Conservation (phyloP, 1,140 invertebrate genomes). For the Archivesica marissinica region DNA sequence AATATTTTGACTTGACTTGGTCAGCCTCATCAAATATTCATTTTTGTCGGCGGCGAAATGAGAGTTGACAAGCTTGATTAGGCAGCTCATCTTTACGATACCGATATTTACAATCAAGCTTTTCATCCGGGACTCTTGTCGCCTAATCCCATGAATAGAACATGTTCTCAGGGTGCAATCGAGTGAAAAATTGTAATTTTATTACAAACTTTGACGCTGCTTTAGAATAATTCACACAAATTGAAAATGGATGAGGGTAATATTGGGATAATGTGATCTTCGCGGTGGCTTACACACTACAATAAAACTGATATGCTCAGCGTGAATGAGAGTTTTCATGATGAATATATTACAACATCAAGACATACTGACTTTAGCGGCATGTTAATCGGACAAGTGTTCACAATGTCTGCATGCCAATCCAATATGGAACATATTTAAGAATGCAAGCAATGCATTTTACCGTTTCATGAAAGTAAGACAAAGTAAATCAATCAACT, state of each 20-base stretch:
- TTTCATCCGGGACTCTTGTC: constrained; percentile 22
- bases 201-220: constrained; percentile 51
- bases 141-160: constrained; percentile 50
- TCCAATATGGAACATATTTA: too few relatives aligned
- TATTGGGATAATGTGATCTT: constrained; percentile 30
- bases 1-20: too few relatives aligned
- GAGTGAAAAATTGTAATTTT: constrained; percentile 50
- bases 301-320: constrained; percentile 45
- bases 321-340: constrained; percentile 27
- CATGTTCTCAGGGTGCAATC: constrained; percentile 42
- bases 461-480: too few relatives aligned
- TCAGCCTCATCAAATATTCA: constrained; percentile 30
- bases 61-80: constrained; percentile 44
- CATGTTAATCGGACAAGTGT: background rate
- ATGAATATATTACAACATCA: constrained; percentile 27
- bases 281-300: constrained; percentile 22
- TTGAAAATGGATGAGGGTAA: constrained; percentile 50
- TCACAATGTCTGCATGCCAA: background rate
- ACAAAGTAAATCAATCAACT: too few relatives aligned
- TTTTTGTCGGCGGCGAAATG: constrained; percentile 2
- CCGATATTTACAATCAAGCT: constrained; percentile 27
- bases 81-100: background rate
- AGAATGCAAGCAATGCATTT: too few relatives aligned
- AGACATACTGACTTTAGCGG: constrained; percentile 6
- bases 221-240: constrained; percentile 44